Evolutionary conservation across 53 echinoderm and acorn worm species (phyloP).

Genomic region (Paelopatides confundens): DNA sequence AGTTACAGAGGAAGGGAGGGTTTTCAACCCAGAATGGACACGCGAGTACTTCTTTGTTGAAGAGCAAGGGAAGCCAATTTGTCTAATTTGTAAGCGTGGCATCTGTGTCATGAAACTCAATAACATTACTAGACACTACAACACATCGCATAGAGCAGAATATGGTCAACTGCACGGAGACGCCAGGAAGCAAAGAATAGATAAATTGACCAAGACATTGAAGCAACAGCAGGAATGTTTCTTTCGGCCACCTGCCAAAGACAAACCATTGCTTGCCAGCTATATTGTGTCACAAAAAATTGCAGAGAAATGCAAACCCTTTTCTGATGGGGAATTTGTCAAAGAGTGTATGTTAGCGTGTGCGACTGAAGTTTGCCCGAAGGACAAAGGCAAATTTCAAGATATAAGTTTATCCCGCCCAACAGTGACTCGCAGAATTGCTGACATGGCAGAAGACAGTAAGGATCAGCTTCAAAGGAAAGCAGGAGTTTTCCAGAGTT

Average conservation of each 20-base stretch:
- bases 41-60: no score
- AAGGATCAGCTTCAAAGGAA: not conserved
- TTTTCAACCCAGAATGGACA: no score
- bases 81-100: no score
- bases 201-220: no score
- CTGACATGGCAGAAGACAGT: slow-evolving; percentile 25
- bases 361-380: slow-evolving; percentile 29
- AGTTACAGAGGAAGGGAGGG: no score
- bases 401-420: slow-evolving; percentile 33
- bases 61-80: no score
- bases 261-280: not conserved
- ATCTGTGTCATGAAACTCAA: no score
- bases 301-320: slow-evolving; percentile 42
- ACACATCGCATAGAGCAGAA: no score
- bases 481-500: not conserved
- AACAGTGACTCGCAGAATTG: slow-evolving; percentile 40
- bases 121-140: no score
- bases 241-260: slow-evolving; percentile 10
- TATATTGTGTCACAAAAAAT: slow-evolving; percentile 31
- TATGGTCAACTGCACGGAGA: no score
- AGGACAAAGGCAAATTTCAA: slow-evolving; percentile 36
- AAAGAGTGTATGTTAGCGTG: slow-evolving; percentile 25
- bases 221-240: no score
- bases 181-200: no score
- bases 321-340: slow-evolving; percentile 41